Base-by-base conservation (phyloP, 2,888 invertebrate species). In the Amblyjoppa proteus region DNA sequence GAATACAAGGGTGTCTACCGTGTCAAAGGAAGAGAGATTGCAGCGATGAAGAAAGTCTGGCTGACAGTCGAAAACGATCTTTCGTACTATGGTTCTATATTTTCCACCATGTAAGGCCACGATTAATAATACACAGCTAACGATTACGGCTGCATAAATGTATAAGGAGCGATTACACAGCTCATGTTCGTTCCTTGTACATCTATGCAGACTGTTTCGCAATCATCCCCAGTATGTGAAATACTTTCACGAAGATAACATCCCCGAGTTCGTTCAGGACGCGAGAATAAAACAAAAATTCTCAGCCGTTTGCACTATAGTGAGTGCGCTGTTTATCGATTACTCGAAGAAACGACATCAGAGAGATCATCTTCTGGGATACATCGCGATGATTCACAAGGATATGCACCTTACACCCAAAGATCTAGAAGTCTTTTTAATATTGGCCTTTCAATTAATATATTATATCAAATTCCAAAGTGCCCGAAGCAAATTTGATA, bases 331-430 rank as follows among this genome's bases (percentile, higher is more conserved):
- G 28, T 85, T 88, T 20, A 45, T 88, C 38, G 82, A 87, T 77
- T 88, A 87, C 73, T 82, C 76, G 16, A 85, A 74, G 16, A 86
- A 85, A 70, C 75, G 74, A 13, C 70, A 66, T 31, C 79, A 79
- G 64, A 61, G 88, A n/a, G 82, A 88, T 38, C 74, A 87, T 56
- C 66, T 88, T 16, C 74, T 88, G 41, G 87, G 87, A 13, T 87
- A 87, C 64, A 73, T 88, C 28, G 88, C 88, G 16, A 88, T 88
- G 88, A 78, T 87, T 34, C 88, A 88, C 75, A 88, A 87, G 73
- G 88, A 88, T 53, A 88, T 88, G 88, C 49, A 82, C 51, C 82
- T 88, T 41, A 80, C 61, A 0, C 71, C 51, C 13, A 71, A 64
- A 45, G 88, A 88, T 71, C 66, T 88, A 31, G 83, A 88, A 70